Percentiles rank a stretch among this genome's conserved stretches.
Evolutionary conservation across 2,113 vertebrate genomes (phyloP).

Genomic region (Alces alces): DNA sequence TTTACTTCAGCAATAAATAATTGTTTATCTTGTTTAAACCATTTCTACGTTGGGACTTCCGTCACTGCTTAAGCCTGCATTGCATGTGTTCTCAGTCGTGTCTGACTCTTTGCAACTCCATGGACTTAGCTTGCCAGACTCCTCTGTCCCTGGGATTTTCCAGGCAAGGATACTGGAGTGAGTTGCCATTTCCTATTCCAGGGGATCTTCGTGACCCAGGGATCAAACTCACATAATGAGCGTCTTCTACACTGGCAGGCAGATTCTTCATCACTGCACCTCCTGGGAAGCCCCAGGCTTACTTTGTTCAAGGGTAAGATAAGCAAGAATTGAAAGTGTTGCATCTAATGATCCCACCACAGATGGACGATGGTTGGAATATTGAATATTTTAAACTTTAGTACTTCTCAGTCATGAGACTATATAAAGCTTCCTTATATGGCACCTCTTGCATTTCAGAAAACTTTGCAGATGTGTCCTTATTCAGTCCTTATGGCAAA

Average conservation of each 20-base stretch:
- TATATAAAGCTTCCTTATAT: not conserved
- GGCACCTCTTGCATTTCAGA: not conserved
- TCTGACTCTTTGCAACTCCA: not conserved
- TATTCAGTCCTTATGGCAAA: not conserved
- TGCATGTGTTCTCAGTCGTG: not conserved
- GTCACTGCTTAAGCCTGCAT: not conserved
- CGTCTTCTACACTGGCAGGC: not conserved
- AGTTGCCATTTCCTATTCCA: not conserved
- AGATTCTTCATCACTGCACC: not conserved
- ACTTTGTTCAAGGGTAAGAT: not conserved
- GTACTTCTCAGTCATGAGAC: not conserved
- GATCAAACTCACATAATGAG: not conserved
- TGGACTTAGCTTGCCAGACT: not conserved
- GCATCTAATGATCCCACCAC: not conserved
- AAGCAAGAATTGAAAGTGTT: not conserved
- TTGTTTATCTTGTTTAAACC: not conserved
- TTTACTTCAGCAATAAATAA: not conserved
- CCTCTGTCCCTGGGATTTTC: not conserved
- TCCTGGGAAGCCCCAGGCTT: not conserved
- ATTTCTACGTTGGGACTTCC: not conserved
- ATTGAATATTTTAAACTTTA: conserved; percentile 22
- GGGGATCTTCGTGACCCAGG: not conserved
- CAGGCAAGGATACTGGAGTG: not conserved
- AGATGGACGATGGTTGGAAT: not conserved
- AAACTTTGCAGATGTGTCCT: conserved; percentile 15